Evolutionary conservation across 2,888 invertebrate species (phyloP), one percentile per base, ranked within the genome.

Genomic region (Sminthurinus aureus): DNA sequence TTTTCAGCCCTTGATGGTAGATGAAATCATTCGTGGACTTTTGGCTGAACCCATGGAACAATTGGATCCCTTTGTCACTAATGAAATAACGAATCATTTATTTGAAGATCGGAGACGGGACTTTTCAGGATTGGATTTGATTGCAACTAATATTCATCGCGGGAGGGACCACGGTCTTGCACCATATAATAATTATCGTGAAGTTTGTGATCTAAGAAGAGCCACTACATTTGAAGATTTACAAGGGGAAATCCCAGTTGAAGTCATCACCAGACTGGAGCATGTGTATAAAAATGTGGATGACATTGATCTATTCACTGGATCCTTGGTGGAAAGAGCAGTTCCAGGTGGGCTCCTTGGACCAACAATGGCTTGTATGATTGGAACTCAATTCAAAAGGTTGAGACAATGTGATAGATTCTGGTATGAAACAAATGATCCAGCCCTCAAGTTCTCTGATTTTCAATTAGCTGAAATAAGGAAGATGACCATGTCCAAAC

Each of bases 251-350:
- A 95, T 98, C 89, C 95, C 96, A 38, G 94, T 94, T 85, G 96
- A 96, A 91, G 88, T 90, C n/a, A 89, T 90, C 66, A 84, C 87
- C n/a, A 89, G 89, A 82, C 86, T 90, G 20, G 88, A 89, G 78
- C 87, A 87, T 81, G 89, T 88, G 50, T 96, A 96, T 90, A 93
- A 95, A 0, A 94, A 95, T 1, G 98, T 98, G 0, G 98, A 98
- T 89, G 98, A 99, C 90, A 96, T 99, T 83, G 97, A 99, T 90
- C 92, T 98, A 2, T 99, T 98, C 93, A 96, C 98, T 0, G 98
- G 98, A 26, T 96, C 97, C 1, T 94, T 98, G 94, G 95, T 96
- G 88, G 95, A 96, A 90, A 92, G 95, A 77, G 95, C 96, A 13
- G 91, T 97, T 9, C 96, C 96, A 89, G 98, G 98, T 9, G 98